Conservation (phyloP, 53 echinoderm and acorn worm genomes). For the Crossaster papposus region DNA sequence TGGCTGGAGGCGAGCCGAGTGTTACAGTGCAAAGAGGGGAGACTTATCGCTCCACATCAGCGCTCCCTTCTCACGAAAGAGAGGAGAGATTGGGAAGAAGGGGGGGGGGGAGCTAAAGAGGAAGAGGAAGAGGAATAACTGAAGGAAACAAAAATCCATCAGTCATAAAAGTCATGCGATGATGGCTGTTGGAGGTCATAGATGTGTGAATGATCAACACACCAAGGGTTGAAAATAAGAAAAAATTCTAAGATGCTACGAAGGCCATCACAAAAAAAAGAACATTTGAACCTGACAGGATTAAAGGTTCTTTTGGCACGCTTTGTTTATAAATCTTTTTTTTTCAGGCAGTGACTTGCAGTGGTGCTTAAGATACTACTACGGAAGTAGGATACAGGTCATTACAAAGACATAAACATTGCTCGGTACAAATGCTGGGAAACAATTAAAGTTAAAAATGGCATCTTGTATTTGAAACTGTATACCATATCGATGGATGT, state of each 20-base stretch:
- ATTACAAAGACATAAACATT: not conserved
- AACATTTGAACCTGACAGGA: constrained; percentile 29
- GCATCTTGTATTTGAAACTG: too few relatives aligned
- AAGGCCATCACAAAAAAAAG: constrained; percentile 26
- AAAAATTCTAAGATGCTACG: constrained; percentile 25
- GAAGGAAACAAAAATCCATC: constrained; percentile 31
- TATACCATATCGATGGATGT: too few relatives aligned
- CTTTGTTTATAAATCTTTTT: not conserved
- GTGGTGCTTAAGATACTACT: not conserved
- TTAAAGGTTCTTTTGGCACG: constrained; percentile 25
- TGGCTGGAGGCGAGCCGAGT: constrained; percentile 51
- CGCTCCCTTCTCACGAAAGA: constrained; percentile 21
- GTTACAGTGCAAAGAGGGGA: constrained; percentile 23
- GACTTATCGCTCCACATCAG: constrained; percentile 56
- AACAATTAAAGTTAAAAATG: not conserved
- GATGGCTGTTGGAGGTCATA: constrained; percentile 56
- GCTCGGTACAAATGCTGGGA: not conserved
- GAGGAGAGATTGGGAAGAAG: not conserved
- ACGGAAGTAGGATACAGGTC: not conserved
- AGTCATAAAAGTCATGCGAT: constrained; percentile 51
- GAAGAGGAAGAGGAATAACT: constrained; percentile 1
- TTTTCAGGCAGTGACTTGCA: not conserved
- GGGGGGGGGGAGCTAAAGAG: constrained; percentile 5
- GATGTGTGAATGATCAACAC: constrained; percentile 58
- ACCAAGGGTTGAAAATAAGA: not conserved